A percentile compares a stretch with the other conserved stretches of the same genome.
These are phyloP conservation scores for Euura saliciscinereae DNA, from an alignment of 1,140 invertebrate genomes.

Conservation along the genomic window DNA sequence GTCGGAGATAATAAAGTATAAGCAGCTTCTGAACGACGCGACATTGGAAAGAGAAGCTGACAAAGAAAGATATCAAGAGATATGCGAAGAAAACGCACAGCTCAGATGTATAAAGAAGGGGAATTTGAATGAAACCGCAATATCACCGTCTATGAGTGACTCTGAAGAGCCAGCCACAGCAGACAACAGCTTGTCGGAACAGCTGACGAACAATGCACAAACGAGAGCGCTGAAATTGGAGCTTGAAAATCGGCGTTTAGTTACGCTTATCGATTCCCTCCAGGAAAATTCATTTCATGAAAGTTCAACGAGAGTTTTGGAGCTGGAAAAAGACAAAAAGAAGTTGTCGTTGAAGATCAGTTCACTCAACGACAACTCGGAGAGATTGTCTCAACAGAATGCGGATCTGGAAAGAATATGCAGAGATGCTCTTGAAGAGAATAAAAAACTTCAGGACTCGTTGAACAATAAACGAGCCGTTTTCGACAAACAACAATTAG, in stretches of 20 bases:
- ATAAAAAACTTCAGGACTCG: conserved; percentile 77
- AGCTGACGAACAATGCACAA: conserved; percentile 87
- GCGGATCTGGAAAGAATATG: conserved; percentile 79
- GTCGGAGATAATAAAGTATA: conserved; percentile 82
- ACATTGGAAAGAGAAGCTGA: conserved; percentile 84
- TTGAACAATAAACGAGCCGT: conserved; percentile 73
- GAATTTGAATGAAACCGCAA: conserved; percentile 65
- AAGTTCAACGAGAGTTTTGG: conserved; percentile 79
- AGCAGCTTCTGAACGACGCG: conserved; percentile 86
- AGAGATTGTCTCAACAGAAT: conserved; percentile 76
- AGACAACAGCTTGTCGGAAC: conserved; percentile 85
- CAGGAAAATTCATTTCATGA: conserved; percentile 82
- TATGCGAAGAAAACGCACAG: conserved; percentile 90
- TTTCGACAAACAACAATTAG: conserved; percentile 73
- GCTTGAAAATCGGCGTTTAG: conserved; percentile 87
- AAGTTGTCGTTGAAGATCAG: conserved; percentile 81
- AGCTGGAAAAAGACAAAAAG: conserved; percentile 94
- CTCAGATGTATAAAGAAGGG: conserved; percentile 85
- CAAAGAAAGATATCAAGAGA: conserved; percentile 83
- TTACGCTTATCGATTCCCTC: conserved; percentile 82
- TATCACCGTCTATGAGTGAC: conserved; percentile 52
- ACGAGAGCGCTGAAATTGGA: conserved; percentile 83
- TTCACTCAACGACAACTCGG: conserved; percentile 76
- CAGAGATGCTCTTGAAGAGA: conserved; percentile 79
- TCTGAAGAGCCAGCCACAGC: conserved; percentile 67